Conservation (phyloP, 1,140 invertebrate species). For the Propsilocerus akamusi region DNA sequence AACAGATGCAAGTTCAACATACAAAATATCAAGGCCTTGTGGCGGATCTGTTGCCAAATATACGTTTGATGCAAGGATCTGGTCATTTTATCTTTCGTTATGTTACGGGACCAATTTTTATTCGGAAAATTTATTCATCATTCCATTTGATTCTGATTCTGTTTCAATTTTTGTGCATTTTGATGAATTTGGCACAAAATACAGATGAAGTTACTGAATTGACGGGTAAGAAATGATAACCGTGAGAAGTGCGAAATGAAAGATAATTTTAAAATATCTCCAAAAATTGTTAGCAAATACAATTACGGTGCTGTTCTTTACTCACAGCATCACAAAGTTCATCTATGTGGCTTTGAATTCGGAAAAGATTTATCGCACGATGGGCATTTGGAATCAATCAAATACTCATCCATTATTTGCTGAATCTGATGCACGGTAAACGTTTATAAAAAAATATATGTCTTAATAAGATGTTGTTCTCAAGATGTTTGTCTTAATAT, state of each 20-base stretch:
- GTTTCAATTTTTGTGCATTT: constrained; percentile 40
- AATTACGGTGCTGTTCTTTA: constrained; percentile 62
- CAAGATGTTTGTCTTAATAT: not conserved
- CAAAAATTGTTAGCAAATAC: constrained; percentile 36
- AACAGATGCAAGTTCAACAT: constrained; percentile 7
- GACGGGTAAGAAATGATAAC: constrained; percentile 20
- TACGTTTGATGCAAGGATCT: constrained; percentile 50
- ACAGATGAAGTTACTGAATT: constrained; percentile 60
- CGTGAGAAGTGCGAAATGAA: not conserved
- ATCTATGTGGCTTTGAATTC: constrained; percentile 49
- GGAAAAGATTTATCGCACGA: constrained; percentile 54
- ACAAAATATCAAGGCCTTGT: constrained; percentile 39
- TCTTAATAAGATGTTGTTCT: no score
- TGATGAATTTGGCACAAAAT: constrained; percentile 45
- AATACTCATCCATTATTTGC: constrained; percentile 66
- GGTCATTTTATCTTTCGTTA: constrained; percentile 67
- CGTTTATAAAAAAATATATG: not conserved
- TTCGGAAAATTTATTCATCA: constrained; percentile 37
- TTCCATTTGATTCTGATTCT: constrained; percentile 41
- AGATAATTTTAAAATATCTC: not conserved
- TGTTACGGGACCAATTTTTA: constrained; percentile 33
- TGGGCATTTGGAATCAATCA: constrained; percentile 59
- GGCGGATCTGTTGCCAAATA: constrained; percentile 63
- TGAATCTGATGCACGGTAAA: constrained; percentile 47
- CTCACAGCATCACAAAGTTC: constrained; percentile 54